These are phyloP conservation scores for Cossypha polioptera DNA, from an alignment of 2,797 vertebrate species.

Conservation along the genomic window DNA sequence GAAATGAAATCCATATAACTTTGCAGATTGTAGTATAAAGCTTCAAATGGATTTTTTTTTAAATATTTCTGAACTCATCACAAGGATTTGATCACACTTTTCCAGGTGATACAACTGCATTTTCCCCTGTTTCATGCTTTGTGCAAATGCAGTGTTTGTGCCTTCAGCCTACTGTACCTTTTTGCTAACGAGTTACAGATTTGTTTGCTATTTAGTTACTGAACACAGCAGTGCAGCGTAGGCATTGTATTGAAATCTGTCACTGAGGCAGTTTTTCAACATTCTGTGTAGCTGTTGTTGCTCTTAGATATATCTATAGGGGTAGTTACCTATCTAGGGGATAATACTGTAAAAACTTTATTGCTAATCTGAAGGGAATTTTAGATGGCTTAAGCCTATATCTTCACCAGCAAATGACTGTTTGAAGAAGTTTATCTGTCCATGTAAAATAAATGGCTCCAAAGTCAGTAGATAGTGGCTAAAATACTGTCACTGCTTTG, in stretches of 20 bases:
- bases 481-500: not conserved
- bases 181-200: not conserved
- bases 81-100: not conserved
- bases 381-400: not conserved
- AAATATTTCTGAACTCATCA: not conserved
- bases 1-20: not conserved
- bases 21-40: not conserved
- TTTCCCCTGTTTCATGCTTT: not conserved
- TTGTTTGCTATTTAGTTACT: not conserved
- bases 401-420: not conserved
- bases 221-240: not conserved
- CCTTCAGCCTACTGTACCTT: not conserved
- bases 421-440: not conserved
- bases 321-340: not conserved
- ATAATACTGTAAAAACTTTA: not conserved
- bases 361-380: not conserved
- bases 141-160: not conserved
- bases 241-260: not conserved
- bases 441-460: not conserved
- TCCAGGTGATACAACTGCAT: not conserved
- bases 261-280: not conserved
- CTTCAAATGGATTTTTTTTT: fast-evolving
- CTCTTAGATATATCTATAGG: not conserved
- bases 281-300: not conserved
- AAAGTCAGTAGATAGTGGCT: not conserved